Conservation (phyloP, 2,113 vertebrate genomes). For the Hippocampus barbouri region DNA sequence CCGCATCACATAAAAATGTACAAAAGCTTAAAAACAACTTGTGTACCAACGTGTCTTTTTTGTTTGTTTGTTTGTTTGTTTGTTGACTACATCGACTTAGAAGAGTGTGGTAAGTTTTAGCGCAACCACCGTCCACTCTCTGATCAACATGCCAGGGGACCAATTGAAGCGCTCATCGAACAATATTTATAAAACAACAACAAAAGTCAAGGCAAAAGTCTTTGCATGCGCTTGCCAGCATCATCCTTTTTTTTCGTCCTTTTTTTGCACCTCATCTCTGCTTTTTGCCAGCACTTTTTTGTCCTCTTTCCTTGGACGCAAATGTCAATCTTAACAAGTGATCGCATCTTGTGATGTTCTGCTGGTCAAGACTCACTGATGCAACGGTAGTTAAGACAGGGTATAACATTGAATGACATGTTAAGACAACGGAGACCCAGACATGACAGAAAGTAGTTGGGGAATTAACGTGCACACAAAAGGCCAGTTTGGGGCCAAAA, state of each 20-base stretch:
- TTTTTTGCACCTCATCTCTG: background rate
- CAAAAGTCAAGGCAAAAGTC: slow-evolving; percentile 19
- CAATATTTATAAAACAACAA: slow-evolving; percentile 9
- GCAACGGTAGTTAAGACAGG: slow-evolving; percentile 30
- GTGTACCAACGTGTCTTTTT: slow-evolving; percentile 74
- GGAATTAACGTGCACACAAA: background rate
- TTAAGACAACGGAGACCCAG: slow-evolving; percentile 18
- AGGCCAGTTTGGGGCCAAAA: background rate
- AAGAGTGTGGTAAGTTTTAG: slow-evolving; percentile 40
- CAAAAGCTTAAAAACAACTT: slow-evolving; percentile 82
- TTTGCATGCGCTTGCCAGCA: slow-evolving; percentile 43
- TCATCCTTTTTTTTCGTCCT: slow-evolving; percentile 16
- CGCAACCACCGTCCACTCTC: slow-evolving; percentile 39
- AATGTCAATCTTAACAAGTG: slow-evolving; percentile 44
- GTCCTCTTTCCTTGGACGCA: slow-evolving; percentile 19
- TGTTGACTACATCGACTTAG: slow-evolving; percentile 42
- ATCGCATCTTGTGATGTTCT: slow-evolving; percentile 13
- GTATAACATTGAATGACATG: slow-evolving; percentile 32
- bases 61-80: slow-evolving; percentile 24
- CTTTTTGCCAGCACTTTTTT: background rate
- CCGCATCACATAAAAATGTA: slow-evolving; percentile 91
- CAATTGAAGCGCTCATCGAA: slow-evolving; percentile 31
- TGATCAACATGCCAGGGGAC: slow-evolving; percentile 54
- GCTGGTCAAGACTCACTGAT: slow-evolving; percentile 6
- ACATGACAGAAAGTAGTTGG: background rate